Base-by-base conservation (phyloP, 2,888 invertebrate genomes). In the Hydrotaea cyrtoneurina region DNA sequence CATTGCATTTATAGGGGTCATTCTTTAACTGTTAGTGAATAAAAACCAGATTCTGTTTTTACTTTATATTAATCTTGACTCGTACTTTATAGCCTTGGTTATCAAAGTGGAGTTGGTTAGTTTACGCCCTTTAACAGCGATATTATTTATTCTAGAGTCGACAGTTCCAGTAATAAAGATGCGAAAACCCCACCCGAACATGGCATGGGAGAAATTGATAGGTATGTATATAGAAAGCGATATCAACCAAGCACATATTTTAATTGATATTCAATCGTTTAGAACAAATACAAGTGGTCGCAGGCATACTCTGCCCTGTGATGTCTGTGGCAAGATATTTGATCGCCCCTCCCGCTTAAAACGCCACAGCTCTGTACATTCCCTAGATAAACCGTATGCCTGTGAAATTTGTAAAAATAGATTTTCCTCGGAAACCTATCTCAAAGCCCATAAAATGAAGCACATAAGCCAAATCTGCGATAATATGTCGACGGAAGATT, bases 261-360 rank as follows among this genome's bases (percentile, higher is more conserved):
- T 50, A 50, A n/a, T 50, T 50, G 1, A n/a, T n/a, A 50, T 8
- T 46, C 31, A 2, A 31, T 72, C 46, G 79, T 62, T 5, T 50
- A 87, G 87, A 26, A 87, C 88, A 1, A 86, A 88, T 53, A 75
- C 79, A 17, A 88, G 87, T 50, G 75, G 78, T 26, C 86, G 83
- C 1, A 82, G 74, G 21, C 83, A 31, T 31, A 31, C 31, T 7
- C 31, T 85, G 69, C 85, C 85, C 43, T 94, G 94, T 87, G 89
- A 89, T 31, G 89, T 92, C 57, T 94, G 94, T 86, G 90, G 91
- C n/a, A 94, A 94, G 90, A 87, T 88, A 10, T 94, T 93, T 86
- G 91, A 90, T 46, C 92, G 92, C 78, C 90, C 93, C 53, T 93
- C 93, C 82, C 93, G 93, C 72, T 92, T 93, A 10, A 84, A 78